These are phyloP conservation scores for Siderastrea siderea DNA, from an alignment of 92 coral and sea anemone species.

Conservation along the genomic window DNA sequence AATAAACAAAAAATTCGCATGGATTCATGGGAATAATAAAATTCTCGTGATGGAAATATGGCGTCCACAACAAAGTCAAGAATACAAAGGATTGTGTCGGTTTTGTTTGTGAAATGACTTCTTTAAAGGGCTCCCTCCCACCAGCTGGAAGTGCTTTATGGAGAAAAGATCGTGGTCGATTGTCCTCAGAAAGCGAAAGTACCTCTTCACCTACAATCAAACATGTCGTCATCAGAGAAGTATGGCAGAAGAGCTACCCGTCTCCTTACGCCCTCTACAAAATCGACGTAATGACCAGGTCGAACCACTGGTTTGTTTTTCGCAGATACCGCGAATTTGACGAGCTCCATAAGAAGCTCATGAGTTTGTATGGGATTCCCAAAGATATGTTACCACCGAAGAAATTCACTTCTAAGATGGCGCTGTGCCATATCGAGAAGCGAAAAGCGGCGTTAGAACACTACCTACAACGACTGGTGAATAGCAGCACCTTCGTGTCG, in stretches of 20 bases:
- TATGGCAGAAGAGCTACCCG: slow-evolving; percentile 89
- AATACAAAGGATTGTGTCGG: background rate
- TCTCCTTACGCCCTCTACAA: slow-evolving; percentile 97
- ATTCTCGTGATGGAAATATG: background rate
- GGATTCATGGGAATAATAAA: slow-evolving; percentile 24
- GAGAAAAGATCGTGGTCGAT: slow-evolving; percentile 91
- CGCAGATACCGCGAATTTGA: slow-evolving; percentile 94
- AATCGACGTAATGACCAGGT: slow-evolving; percentile 98
- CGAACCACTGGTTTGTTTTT: slow-evolving; percentile 97
- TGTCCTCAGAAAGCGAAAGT: slow-evolving; percentile 73
- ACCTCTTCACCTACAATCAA: slow-evolving; percentile 76
- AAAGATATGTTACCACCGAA: slow-evolving; percentile 97
- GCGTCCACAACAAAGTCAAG: background rate
- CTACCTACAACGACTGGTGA: slow-evolving; percentile 94
- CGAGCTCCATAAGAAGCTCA: slow-evolving; percentile 86
- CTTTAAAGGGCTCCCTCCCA: slow-evolving; percentile 88
- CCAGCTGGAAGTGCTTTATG: slow-evolving; percentile 96
- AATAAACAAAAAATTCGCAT: background rate
- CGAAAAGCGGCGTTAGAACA: slow-evolving; percentile 95
- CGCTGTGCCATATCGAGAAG: slow-evolving; percentile 80
- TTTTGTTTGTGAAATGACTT: slow-evolving; percentile 74
- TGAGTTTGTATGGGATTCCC: slow-evolving; percentile 86
- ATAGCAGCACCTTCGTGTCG: slow-evolving; percentile 92
- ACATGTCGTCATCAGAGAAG: slow-evolving; percentile 97
- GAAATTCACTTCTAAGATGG: slow-evolving; percentile 86